phyloP scores from a whole-genome alignment of 1,140 invertebrate genomes.

The Vollenhovia emeryi region DNA sequence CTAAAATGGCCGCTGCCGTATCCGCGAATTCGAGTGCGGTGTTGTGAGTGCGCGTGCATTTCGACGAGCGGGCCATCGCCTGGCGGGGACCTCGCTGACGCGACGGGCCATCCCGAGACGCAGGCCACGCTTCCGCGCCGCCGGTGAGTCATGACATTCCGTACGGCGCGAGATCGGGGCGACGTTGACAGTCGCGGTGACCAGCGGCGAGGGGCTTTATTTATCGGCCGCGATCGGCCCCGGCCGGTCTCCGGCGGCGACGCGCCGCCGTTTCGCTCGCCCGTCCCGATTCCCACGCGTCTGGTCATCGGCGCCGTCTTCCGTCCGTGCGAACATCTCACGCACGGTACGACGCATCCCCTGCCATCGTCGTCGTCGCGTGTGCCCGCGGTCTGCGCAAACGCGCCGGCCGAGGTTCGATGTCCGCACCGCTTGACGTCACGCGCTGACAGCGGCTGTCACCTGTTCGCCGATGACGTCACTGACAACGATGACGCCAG shows the following conservation, averaged over 20 bases:
- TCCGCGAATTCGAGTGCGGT: constrained; percentile 68
- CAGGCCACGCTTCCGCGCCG: constrained; percentile 66
- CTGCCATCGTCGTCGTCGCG: too few species aligned
- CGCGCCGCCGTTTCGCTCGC: neutral
- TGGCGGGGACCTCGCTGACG: constrained; percentile 18
- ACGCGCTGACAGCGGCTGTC: constrained; percentile 63
- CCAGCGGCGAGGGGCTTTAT: constrained; percentile 27
- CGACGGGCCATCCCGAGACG: constrained; percentile 49
- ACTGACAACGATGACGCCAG: constrained; percentile 61
- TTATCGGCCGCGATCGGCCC: constrained; percentile 28
- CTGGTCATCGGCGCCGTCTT: neutral
- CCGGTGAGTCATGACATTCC: constrained; percentile 74
- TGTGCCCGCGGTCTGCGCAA: constrained; percentile 59
- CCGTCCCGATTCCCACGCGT: neutral
- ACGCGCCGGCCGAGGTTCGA: constrained; percentile 68
- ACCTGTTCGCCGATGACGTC: constrained; percentile 70
- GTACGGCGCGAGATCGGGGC: constrained; percentile 42
- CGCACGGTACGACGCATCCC: too few species aligned
- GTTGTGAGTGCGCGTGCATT: constrained; percentile 65
- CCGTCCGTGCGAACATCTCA: constrained; percentile 27
- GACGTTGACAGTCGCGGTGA: neutral
- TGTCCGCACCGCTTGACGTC: constrained; percentile 69
- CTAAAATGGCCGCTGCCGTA: constrained; percentile 71
- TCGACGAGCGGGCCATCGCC: constrained; percentile 60
- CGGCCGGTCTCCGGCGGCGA: neutral